A percentile compares a stretch with the other conserved stretches of the same genome.
phyloP scores from a whole-genome alignment of 2,888 invertebrate genomes.

The Aphodius sticticus region DNA sequence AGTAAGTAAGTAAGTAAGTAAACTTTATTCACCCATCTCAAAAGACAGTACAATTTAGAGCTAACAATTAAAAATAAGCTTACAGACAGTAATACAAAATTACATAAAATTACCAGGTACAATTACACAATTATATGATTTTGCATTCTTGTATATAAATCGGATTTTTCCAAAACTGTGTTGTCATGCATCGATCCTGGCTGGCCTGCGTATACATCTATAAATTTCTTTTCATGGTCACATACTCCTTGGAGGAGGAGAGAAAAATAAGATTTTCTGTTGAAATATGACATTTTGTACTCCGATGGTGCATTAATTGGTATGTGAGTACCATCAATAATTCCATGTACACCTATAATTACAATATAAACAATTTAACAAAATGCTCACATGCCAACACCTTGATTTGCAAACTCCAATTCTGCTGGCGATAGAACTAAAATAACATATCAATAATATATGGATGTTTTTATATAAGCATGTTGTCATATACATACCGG shows the following conservation, averaged over 20 bases:
- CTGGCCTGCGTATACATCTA: slow-evolving; percentile 36
- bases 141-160: slow-evolving; percentile 31
- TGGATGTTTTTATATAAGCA: background rate
- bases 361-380: background rate
- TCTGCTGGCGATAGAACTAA: background rate
- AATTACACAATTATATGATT: too few species aligned
- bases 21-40: too few species aligned
- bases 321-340: slow-evolving; percentile 24
- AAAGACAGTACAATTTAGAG: too few species aligned
- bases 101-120: too few species aligned
- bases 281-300: slow-evolving; percentile 15
- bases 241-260: slow-evolving; percentile 28
- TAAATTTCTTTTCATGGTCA: slow-evolving; percentile 30
- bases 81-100: too few species aligned
- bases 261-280: slow-evolving; percentile 18
- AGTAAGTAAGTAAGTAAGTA: too few species aligned
- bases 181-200: slow-evolving; percentile 39
- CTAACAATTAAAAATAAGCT: too few species aligned
- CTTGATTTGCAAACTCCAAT: background rate
- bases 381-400: background rate
- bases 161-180: slow-evolving; percentile 39
- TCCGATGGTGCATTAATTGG: slow-evolving; percentile 11
- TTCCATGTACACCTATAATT: background rate
- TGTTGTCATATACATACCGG: background rate
- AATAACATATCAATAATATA: background rate